Percentiles rank a stretch among this genome's conserved stretches.
Evolutionary conservation across 92 coral and sea anemone genomes (phyloP).

Genomic region (Epizoanthus rinbou): DNA sequence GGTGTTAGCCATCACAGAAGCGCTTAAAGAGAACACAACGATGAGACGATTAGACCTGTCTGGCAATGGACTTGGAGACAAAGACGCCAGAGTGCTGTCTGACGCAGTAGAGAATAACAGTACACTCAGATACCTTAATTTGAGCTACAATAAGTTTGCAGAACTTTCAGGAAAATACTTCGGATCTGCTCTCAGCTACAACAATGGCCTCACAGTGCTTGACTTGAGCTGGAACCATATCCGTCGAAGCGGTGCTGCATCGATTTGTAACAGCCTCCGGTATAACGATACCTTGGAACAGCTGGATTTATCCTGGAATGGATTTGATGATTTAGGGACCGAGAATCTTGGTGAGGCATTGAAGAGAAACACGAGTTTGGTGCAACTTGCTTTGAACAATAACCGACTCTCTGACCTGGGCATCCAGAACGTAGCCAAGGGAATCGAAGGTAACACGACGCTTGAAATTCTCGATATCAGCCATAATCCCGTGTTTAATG

Average conservation of each 20-base stretch:
- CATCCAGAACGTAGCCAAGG: conserved; percentile 64
- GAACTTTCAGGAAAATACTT: conserved; percentile 78
- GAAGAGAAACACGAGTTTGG: conserved; percentile 68
- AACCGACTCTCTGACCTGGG: conserved; percentile 78
- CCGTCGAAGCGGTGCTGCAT: conserved; percentile 71
- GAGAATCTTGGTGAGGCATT: conserved; percentile 69
- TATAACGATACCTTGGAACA: conserved; percentile 71
- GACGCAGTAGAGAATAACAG: conserved; percentile 81
- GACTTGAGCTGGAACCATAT: conserved; percentile 86
- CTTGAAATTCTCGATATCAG: conserved; percentile 68
- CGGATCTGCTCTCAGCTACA: conserved; percentile 77
- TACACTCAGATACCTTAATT: conserved; percentile 65
- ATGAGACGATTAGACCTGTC: conserved; percentile 76
- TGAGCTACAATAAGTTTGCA: conserved; percentile 84
- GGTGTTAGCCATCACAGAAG: conserved; percentile 67
- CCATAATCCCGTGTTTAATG: conserved; percentile 66
- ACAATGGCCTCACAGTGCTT: conserved; percentile 75
- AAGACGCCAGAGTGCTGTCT: conserved; percentile 75
- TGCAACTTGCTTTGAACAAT: conserved; percentile 67
- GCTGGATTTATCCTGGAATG: conserved; percentile 85
- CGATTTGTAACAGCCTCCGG: conserved; percentile 68
- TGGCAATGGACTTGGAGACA: conserved; percentile 84
- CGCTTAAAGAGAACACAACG: conserved; percentile 64
- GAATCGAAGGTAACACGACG: conserved; percentile 60
- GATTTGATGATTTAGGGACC: conserved; percentile 84